These are phyloP conservation scores for Clostera curtula DNA, from an alignment of 2,888 invertebrate genomes.

Conservation along the genomic window DNA sequence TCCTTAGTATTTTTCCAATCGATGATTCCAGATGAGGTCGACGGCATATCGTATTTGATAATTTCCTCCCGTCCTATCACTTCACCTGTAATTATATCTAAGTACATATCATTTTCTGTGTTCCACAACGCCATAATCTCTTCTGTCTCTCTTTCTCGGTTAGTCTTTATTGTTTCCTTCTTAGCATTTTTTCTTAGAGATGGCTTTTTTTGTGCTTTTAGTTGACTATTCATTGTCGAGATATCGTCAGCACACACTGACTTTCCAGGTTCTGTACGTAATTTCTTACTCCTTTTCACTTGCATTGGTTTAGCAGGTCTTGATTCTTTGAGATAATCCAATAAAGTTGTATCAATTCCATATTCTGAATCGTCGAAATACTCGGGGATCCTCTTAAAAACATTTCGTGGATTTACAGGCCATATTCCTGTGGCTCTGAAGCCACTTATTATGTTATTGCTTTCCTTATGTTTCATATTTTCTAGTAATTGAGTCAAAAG, in stretches of 20 bases:
- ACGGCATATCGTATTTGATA: too few relatives aligned
- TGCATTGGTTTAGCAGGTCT: slow-evolving; percentile 3
- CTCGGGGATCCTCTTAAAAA: slow-evolving; percentile 6
- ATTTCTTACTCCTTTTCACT: slow-evolving; percentile 2
- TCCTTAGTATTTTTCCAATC: too few relatives aligned
- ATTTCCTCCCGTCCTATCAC: too few relatives aligned
- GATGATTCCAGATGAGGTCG: too few relatives aligned
- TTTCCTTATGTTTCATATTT: background rate
- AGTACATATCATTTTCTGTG: too few relatives aligned
- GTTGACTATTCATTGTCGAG: too few relatives aligned
- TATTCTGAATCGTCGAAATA: slow-evolving; percentile 1
- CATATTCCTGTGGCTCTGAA: slow-evolving; percentile 8
- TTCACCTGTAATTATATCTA: too few relatives aligned
- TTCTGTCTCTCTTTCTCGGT: too few relatives aligned
- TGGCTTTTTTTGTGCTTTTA: too few relatives aligned
- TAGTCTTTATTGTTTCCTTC: too few relatives aligned
- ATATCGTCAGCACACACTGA: background rate
- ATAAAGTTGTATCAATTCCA: slow-evolving; percentile 2
- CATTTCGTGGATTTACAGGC: slow-evolving; percentile 6
- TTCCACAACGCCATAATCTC: too few relatives aligned
- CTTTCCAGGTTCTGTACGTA: slow-evolving; percentile 2
- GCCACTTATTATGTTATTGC: slow-evolving; percentile 6
- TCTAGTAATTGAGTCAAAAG: slow-evolving; percentile 5
- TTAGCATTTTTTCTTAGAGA: too few relatives aligned
- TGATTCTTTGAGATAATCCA: slow-evolving; percentile 5